Evolutionary conservation across 1,140 invertebrate species (phyloP).

Genomic region (Doryteuthis pealeii): DNA sequence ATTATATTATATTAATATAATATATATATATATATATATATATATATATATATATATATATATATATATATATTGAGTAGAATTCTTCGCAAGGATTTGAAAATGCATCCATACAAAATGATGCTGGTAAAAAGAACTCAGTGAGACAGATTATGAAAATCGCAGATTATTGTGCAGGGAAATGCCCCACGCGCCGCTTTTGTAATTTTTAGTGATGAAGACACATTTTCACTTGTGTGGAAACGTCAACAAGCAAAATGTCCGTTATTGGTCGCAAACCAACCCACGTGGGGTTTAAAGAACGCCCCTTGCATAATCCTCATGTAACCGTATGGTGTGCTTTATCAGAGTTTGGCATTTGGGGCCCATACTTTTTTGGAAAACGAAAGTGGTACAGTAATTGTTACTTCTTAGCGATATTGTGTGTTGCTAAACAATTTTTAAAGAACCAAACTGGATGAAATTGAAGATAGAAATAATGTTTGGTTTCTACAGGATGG

Average conservation of each 20-base stretch:
- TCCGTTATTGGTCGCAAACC: not conserved
- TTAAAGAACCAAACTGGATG: not conserved
- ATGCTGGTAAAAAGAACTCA: not conserved
- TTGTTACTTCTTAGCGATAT: not conserved
- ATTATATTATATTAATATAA: no score
- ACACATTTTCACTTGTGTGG: constrained; percentile 2
- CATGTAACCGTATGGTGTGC: no score
- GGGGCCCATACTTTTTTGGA: not conserved
- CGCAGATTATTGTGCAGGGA: not conserved
- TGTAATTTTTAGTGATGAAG: not conserved
- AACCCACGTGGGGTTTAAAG: not conserved
- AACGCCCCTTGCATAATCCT: not conserved
- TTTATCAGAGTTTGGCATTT: constrained; percentile 2
- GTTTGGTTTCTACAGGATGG: no score
- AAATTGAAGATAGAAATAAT: not conserved
- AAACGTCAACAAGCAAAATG: not conserved
- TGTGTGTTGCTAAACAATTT: not conserved
- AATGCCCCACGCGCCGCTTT: not conserved
- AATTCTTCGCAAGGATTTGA: constrained; percentile 1
- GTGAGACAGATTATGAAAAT: constrained; percentile 2
- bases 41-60: no score
- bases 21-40: no score
- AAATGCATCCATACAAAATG: constrained; percentile 2
- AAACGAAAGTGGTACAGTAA: not conserved
- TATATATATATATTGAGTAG: no score